A percentile compares a stretch with the other conserved stretches of the same genome.
phyloP scores from a whole-genome alignment of 2,888 invertebrate genomes.

The Suillia variegata region DNA sequence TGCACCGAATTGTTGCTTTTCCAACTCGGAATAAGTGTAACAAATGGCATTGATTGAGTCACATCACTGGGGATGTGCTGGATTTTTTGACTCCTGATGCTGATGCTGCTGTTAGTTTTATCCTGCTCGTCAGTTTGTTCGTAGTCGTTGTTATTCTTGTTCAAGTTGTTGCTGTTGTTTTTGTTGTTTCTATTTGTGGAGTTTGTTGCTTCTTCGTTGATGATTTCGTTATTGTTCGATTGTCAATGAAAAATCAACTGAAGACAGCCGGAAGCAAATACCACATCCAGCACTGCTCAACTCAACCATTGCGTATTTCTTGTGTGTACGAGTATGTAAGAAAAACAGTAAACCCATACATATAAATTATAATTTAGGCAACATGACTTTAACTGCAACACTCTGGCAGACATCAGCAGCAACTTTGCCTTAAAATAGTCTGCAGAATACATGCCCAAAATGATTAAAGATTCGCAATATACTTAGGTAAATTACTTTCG shows the following conservation, averaged over 20 bases:
- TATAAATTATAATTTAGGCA: too few species aligned
- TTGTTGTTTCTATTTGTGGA: conserved; percentile 15
- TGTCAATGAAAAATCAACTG: conserved; percentile 55
- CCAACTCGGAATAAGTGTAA: conserved; percentile 24
- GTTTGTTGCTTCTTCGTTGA: conserved; percentile 31
- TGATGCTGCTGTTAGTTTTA: neutral
- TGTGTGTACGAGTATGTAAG: too few species aligned
- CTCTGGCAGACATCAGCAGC: too few species aligned
- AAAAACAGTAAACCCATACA: too few species aligned
- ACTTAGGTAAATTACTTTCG: too few species aligned
- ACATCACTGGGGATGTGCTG: conserved; percentile 42
- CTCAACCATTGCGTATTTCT: too few species aligned
- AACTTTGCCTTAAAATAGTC: too few species aligned
- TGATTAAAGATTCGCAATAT: too few species aligned
- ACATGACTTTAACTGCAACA: too few species aligned
- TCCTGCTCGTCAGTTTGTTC: too few species aligned
- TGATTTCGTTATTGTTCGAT: conserved; percentile 57
- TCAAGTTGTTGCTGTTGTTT: neutral
- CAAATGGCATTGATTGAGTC: conserved; percentile 53
- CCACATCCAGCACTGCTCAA: neutral
- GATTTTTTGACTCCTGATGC: neutral
- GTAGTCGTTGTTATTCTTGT: neutral
- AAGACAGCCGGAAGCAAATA: neutral
- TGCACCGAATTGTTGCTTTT: neutral
- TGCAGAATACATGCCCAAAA: too few species aligned